Base-by-base conservation (phyloP, 2,113 vertebrate species). In the Antigone vipio region DNA sequence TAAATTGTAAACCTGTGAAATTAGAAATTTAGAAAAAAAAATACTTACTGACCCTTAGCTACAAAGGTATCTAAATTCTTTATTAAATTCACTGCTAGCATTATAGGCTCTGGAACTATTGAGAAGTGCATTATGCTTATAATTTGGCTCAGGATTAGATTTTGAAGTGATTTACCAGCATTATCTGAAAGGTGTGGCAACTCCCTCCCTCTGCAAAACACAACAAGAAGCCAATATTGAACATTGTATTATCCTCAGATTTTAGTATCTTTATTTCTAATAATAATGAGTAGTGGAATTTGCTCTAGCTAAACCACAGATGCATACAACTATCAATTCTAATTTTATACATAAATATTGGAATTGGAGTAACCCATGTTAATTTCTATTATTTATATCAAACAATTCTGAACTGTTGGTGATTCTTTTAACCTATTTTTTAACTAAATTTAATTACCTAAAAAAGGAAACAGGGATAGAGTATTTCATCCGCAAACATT, bases 1-100 rank as follows among this genome's bases (percentile, higher is more conserved):
- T 62, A 74, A 77, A 92, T 93, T 88, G 89, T 75, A 91, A 97
- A 88, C 21, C 24, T 92, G 32, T 67, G 32, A 89, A 77, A 74
- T 83, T 52, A 94, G 24, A 66, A 91, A 81, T 64, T 78, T 49
- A 40, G 12, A 15, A 35, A 38, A 64, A 49, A 6, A 34, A 35
- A 2, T 2, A 66, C 29, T 83, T 78, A 15, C 15, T 79, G 60
- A 79, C 66, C 29, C 24, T 72, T 60, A 74, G 13, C 44, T 85
- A 49, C 32, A 81, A 80, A 93, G 14, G 9, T 81, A 60, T 93
- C 34, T 84, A 89, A 87, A 69, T 40, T 53, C 13, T 69, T 76
- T 92, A 68, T 73, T 85, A 85, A 84, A 77, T 53, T 77, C 18
- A 10, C 2, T 32, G 24, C 15, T 79, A 52, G 14, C 29, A 63